A percentile compares a stretch with the other conserved stretches of the same genome.
Evolutionary conservation across 2,113 vertebrate species (phyloP).

Genomic region (Gymnorhina tibicen): DNA sequence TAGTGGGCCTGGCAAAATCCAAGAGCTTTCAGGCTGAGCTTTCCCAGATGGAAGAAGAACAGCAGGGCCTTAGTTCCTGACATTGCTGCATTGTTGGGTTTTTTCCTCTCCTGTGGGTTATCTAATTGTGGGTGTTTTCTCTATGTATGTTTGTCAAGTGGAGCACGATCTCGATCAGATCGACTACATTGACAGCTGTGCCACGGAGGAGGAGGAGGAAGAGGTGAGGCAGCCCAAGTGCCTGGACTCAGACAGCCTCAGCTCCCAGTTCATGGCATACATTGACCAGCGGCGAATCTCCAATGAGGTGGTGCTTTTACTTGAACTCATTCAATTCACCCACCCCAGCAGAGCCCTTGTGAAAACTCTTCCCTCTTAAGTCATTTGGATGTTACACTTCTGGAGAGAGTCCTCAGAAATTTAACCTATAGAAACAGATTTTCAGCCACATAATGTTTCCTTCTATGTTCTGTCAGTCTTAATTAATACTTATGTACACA

Average conservation of each 20-base stretch:
- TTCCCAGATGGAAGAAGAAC: background rate
- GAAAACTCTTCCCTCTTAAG: background rate
- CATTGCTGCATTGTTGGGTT: background rate
- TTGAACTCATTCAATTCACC: background rate
- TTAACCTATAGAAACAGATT: background rate
- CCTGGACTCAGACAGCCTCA: conserved; percentile 79
- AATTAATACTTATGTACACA: background rate
- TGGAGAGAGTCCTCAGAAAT: background rate
- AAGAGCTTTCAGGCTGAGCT: background rate
- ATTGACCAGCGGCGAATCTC: conserved; percentile 83
- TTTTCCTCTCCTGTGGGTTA: background rate
- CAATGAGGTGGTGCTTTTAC: conserved; percentile 72
- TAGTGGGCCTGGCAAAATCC: background rate
- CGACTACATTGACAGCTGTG: conserved; percentile 87
- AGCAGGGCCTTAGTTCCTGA: background rate
- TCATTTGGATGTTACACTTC: background rate
- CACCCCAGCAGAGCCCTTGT: background rate
- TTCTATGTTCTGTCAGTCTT: background rate
- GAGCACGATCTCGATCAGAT: conserved; percentile 87
- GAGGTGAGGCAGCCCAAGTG: conserved; percentile 72
- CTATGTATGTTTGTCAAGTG: conserved; percentile 60
- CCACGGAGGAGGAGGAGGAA: conserved; percentile 82
- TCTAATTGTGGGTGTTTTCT: conserved; percentile 31
- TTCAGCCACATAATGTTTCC: background rate
- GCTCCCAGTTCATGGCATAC: conserved; percentile 86